These are phyloP conservation scores for Hypocryptadius cinnamomeus DNA, from an alignment of 2,113 vertebrate species.

Conservation along the genomic window DNA sequence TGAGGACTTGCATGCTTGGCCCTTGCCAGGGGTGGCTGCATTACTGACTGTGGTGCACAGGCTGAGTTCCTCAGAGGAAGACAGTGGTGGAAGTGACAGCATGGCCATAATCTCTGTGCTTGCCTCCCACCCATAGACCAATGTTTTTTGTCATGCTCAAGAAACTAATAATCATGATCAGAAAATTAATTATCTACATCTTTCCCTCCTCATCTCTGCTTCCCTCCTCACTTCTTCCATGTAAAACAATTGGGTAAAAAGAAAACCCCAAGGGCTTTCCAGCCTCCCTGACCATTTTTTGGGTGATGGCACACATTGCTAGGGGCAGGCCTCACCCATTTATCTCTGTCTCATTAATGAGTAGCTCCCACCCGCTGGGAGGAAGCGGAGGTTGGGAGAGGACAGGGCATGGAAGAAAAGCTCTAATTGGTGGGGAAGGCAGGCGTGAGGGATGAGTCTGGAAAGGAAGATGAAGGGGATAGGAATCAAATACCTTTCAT, in stretches of 20 bases:
- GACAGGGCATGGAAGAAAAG: not conserved
- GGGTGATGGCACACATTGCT: not conserved
- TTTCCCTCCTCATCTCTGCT: not conserved
- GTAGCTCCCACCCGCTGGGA: not conserved
- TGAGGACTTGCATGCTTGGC: not conserved
- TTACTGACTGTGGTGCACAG: not conserved
- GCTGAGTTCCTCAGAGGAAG: not conserved
- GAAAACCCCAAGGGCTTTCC: not conserved
- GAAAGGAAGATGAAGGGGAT: not conserved
- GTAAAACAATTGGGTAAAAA: not conserved
- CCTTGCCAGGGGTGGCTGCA: fast-evolving
- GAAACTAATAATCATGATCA: not conserved
- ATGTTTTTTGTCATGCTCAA: not conserved
- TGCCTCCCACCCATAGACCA: fast-evolving
- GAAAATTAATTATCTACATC: not conserved
- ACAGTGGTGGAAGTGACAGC: not conserved
- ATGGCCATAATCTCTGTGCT: not conserved
- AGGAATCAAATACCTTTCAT: not conserved
- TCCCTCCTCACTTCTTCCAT: not conserved
- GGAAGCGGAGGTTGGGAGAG: not conserved
- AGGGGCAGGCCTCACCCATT: not conserved
- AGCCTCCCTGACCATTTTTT: not conserved
- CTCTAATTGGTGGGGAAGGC: not conserved
- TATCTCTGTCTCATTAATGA: constrained; percentile 9
- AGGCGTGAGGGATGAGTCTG: not conserved